Percentiles rank a stretch among this genome's conserved stretches.
These are phyloP conservation scores for Hemithea aestivaria DNA, from an alignment of 2,888 invertebrate genomes.

Conservation along the genomic window DNA sequence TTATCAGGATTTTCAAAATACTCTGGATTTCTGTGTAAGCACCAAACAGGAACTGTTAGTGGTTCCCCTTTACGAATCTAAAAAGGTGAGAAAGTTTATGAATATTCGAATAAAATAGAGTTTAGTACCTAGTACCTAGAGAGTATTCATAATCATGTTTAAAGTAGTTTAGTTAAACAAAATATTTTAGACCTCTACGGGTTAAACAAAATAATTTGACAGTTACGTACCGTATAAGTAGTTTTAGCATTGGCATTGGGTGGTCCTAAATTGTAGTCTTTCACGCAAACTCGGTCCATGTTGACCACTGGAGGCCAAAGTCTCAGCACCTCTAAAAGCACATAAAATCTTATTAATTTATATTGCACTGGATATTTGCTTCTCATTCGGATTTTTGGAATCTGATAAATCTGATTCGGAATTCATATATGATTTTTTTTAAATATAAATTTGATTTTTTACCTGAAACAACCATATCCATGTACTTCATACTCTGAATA, in stretches of 20 bases:
- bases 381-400: no score
- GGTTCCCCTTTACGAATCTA: conserved; percentile 49
- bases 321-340: conserved; percentile 54
- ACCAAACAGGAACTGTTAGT: conserved; percentile 52
- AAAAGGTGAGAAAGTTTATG: conserved; percentile 5
- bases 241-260: conserved; percentile 36
- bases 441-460: no score
- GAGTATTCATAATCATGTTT: no score
- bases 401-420: no score
- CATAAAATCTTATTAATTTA: conserved; percentile 1
- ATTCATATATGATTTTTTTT: no score
- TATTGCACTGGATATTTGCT: no score
- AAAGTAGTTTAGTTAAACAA: no score
- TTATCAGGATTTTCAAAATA: conserved; percentile 41
- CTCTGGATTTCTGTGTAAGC: conserved; percentile 40
- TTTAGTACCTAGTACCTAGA: conserved; percentile 37
- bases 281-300: conserved; percentile 68
- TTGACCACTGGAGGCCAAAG: conserved; percentile 62
- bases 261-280: conserved; percentile 68
- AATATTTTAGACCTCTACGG: no score
- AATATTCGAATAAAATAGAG: conserved; percentile 39
- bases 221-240: no score
- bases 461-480: conserved; percentile 81
- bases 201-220: no score
- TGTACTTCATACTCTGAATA: conserved; percentile 73